Conservation (phyloP, 2,888 invertebrate genomes). For the Drosophila maculinotata region DNA sequence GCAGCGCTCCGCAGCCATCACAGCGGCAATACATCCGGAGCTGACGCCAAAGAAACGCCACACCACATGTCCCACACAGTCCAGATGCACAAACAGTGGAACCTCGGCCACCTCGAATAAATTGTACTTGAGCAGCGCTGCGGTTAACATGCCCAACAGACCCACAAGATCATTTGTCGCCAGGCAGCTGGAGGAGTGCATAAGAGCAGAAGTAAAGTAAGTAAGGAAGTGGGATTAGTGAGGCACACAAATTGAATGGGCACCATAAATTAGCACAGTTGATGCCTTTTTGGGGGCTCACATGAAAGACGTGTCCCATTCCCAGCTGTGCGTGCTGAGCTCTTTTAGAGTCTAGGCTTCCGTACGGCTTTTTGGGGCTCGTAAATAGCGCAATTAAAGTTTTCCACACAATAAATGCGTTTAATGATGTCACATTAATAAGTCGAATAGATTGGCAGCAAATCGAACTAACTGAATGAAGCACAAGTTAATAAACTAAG, state of each 20-base stretch:
- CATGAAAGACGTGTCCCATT: slow-evolving; percentile 17
- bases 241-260: slow-evolving; percentile 13
- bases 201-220: slow-evolving; percentile 77
- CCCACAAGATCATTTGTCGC: slow-evolving; percentile 93
- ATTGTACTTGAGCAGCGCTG: slow-evolving; percentile 87
- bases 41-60: slow-evolving; percentile 94
- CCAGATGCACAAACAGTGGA: slow-evolving; percentile 76
- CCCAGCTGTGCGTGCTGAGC: neutral
- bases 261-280: slow-evolving; percentile 49
- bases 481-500: slow-evolving; percentile 13
- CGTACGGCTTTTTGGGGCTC: slow-evolving; percentile 17
- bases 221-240: slow-evolving; percentile 44
- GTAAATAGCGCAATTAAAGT: slow-evolving; percentile 63
- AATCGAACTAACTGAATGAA: slow-evolving; percentile 14
- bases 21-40: slow-evolving; percentile 94
- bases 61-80: slow-evolving; percentile 87
- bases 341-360: neutral
- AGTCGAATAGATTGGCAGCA: slow-evolving; percentile 29
- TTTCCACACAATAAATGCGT: slow-evolving; percentile 43
- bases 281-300: neutral
- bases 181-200: slow-evolving; percentile 87
- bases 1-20: slow-evolving; percentile 95
- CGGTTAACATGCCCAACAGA: slow-evolving; percentile 90
- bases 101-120: slow-evolving; percentile 81
- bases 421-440: slow-evolving; percentile 45